Evolutionary conservation across 2,797 vertebrate species (phyloP).

Genomic region (Syndactyla subalaris): DNA sequence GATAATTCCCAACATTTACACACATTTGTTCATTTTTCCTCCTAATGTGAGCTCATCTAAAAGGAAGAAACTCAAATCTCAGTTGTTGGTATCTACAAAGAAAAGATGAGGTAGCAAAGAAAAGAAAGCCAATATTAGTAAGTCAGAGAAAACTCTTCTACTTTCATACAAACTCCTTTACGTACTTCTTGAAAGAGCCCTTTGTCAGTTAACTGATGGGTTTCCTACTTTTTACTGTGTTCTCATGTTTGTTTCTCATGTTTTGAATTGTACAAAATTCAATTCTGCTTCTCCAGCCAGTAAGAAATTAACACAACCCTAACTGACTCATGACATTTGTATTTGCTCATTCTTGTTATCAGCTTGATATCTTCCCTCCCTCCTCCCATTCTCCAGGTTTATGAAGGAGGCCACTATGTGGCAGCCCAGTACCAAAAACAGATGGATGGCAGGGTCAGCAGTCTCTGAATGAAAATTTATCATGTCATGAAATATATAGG

Average conservation of each 20-base stretch:
- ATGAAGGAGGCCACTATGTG: slow-evolving; percentile 27
- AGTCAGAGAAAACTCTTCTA: neutral
- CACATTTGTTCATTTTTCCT: neutral
- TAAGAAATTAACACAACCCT: neutral
- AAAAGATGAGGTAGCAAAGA: neutral
- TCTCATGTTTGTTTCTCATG: neutral
- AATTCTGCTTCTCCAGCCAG: neutral
- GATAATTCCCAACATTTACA: neutral
- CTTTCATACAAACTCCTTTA: neutral
- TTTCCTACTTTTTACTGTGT: neutral
- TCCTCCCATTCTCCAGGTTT: neutral
- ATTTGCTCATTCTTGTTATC: neutral
- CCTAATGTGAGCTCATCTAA: neutral
- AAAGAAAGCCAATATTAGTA: neutral
- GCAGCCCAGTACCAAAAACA: slow-evolving; percentile 39
- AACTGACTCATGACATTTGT: neutral
- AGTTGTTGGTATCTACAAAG: neutral
- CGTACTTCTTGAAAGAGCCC: neutral
- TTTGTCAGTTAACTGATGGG: neutral
- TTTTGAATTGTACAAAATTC: neutral
- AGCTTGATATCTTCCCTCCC: neutral
- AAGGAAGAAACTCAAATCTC: neutral
- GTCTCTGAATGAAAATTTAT: neutral
- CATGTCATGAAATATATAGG: neutral
- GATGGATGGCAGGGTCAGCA: neutral